Evolutionary conservation across 2,113 vertebrate genomes (phyloP), one percentile per base, ranked within the genome.

Genomic region (Craseonycteris thonglongyai): DNA sequence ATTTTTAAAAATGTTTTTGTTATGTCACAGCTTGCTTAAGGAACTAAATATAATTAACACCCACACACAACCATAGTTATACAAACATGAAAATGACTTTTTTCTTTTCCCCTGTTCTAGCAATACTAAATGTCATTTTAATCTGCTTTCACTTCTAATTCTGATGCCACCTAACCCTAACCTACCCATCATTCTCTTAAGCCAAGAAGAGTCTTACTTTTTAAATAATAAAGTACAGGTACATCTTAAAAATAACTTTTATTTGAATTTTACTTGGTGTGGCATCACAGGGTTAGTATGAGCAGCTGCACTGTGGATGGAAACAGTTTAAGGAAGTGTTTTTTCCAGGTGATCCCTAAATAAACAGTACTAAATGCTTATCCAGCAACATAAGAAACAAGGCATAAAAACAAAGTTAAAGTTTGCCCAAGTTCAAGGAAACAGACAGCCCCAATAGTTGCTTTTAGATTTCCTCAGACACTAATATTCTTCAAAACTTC

Each of bases 241-340:
- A 93, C 96, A 28, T 94, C 93, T 85, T 96, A 45, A 96, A 96
- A 90, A 75, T 93, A 96, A 51, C 65, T 35, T 95, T 66, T 47
- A 0, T 69, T 92, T 75, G 94, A 90, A 78, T 97, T 79, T 80
- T 96, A 4, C 47, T 96, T 83, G 93, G 51, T 96, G 97, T 98
- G 98, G 98, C 98, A 98, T 98, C 97, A 97, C 98, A 97, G 98
- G 97, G 97, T 97, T 97, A 82, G 97, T 96, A 81, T 76, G 96
- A 98, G 97, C 94, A 69, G 97, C 98, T 98, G 97, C 78, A 96
- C 94, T 40, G 79, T 75, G 75, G 75, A 19, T 92, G 88, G 30
- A 38, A 95, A 96, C 35, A 1, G 28, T 38, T 51, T 94, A 61
- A 96, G 90, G 66, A 93, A 80, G 0, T 85, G 47, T 80, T 91